Evolutionary conservation across 2,888 invertebrate genomes (phyloP).

Genomic region (Serripes groenlandicus): DNA sequence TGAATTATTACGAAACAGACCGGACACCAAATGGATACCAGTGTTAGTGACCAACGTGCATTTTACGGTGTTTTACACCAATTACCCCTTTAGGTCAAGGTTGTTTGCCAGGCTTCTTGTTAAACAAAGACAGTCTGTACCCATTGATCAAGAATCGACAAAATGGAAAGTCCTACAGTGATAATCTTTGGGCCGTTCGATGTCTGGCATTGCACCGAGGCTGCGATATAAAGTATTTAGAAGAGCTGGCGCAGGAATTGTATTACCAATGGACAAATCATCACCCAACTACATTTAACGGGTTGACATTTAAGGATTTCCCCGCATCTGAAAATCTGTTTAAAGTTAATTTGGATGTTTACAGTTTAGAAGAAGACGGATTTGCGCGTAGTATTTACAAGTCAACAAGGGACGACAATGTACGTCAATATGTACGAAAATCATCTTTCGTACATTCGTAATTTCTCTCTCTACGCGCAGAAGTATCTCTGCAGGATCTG

Average conservation of each 20-base stretch:
- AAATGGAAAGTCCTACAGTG: constrained; percentile 26
- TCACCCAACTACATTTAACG: background rate
- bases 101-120: constrained; percentile 25
- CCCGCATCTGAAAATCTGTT: background rate
- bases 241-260: constrained; percentile 7
- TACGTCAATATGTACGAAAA: constrained; percentile 44
- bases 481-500: constrained; percentile 37
- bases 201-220: constrained; percentile 43
- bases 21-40: constrained; percentile 62
- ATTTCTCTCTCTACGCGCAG: constrained; percentile 23
- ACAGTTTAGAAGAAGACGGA: constrained; percentile 36
- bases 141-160: constrained; percentile 44
- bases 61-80: constrained; percentile 22
- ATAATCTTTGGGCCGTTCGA: constrained; percentile 45
- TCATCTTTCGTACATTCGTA: constrained; percentile 30
- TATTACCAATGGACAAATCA: background rate
- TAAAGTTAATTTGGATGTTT: background rate
- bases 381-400: constrained; percentile 40
- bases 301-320: constrained; percentile 34
- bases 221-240: constrained; percentile 29
- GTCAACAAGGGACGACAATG: constrained; percentile 30
- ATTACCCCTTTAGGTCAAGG: constrained; percentile 43
- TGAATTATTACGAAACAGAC: constrained; percentile 41
- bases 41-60: constrained; percentile 58
- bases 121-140: constrained; percentile 29